These are phyloP conservation scores for Miniopterus natalensis DNA, from an alignment of 2,113 vertebrate genomes.

Conservation along the genomic window DNA sequence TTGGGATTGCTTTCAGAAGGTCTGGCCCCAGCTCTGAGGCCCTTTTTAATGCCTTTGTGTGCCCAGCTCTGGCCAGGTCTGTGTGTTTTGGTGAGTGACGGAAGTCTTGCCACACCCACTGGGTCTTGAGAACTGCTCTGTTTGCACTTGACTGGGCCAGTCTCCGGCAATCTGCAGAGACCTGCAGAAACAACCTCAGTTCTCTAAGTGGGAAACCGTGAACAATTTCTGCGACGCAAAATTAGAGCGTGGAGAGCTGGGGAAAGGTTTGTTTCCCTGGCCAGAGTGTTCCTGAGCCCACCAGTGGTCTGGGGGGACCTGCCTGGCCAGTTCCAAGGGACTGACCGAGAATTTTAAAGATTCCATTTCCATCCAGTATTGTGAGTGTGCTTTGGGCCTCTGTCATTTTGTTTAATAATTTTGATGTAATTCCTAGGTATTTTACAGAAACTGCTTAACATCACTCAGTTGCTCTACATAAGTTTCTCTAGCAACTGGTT, in stretches of 20 bases:
- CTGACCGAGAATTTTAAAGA: neutral
- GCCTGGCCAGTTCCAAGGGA: neutral
- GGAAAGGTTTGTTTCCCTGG: neutral
- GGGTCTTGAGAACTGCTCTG: neutral
- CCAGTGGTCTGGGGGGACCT: neutral
- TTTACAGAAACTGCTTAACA: slow-evolving; percentile 32
- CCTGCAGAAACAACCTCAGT: neutral
- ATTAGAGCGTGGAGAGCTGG: neutral
- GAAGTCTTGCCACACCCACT: neutral
- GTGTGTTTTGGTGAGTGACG: neutral
- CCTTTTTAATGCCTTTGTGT: neutral
- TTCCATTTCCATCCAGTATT: slow-evolving; percentile 46
- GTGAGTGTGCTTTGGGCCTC: slow-evolving; percentile 63
- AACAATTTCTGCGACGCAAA: neutral
- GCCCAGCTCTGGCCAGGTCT: neutral
- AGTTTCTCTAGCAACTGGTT: slow-evolving; percentile 76
- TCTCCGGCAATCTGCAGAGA: neutral
- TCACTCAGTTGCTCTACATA: slow-evolving; percentile 50
- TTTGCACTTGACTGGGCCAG: neutral
- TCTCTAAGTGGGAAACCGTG: neutral
- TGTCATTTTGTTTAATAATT: slow-evolving; percentile 80
- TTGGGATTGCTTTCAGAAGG: neutral
- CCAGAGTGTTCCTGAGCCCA: neutral
- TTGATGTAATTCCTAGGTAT: slow-evolving; percentile 76
- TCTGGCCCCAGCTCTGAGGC: neutral